These are phyloP conservation scores for Carcinoscorpius rotundicauda DNA, from an alignment of 1,140 invertebrate genomes.

Conservation along the genomic window DNA sequence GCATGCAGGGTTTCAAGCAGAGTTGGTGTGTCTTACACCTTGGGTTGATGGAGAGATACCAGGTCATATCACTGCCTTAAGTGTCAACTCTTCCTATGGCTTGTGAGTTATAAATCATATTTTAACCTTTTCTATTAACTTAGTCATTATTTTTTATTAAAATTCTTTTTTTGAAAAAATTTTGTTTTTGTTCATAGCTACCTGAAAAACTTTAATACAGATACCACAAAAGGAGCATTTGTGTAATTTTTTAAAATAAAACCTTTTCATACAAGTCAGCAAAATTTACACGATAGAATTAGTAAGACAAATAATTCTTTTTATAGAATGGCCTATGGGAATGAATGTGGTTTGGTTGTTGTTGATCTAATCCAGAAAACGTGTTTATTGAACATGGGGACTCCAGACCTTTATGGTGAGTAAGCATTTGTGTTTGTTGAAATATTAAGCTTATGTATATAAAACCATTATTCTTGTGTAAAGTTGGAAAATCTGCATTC, in stretches of 20 bases:
- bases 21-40: constrained; percentile 80
- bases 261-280: too few species aligned
- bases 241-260: too few species aligned
- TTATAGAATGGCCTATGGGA: constrained; percentile 86
- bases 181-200: too few species aligned
- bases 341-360: constrained; percentile 84
- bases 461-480: too few species aligned
- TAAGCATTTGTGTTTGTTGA: background rate
- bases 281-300: too few species aligned
- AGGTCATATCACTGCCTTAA: constrained; percentile 72
- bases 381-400: constrained; percentile 59
- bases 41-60: constrained; percentile 63
- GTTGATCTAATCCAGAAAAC: constrained; percentile 87
- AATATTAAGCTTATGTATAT: too few species aligned
- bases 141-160: too few species aligned
- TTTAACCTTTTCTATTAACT: too few species aligned
- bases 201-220: too few species aligned
- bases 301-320: constrained; percentile 6
- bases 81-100: constrained; percentile 90
- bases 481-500: too few species aligned
- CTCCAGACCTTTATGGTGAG: constrained; percentile 68
- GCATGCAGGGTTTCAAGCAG: constrained; percentile 83
- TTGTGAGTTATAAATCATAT: constrained; percentile 55
- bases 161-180: too few species aligned
- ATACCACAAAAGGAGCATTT: too few species aligned